A percentile compares a stretch with the other conserved stretches of the same genome.
These are phyloP conservation scores for Sarotherodon lohbergeri DNA, from an alignment of 2,113 vertebrate genomes.

Conservation along the genomic window DNA sequence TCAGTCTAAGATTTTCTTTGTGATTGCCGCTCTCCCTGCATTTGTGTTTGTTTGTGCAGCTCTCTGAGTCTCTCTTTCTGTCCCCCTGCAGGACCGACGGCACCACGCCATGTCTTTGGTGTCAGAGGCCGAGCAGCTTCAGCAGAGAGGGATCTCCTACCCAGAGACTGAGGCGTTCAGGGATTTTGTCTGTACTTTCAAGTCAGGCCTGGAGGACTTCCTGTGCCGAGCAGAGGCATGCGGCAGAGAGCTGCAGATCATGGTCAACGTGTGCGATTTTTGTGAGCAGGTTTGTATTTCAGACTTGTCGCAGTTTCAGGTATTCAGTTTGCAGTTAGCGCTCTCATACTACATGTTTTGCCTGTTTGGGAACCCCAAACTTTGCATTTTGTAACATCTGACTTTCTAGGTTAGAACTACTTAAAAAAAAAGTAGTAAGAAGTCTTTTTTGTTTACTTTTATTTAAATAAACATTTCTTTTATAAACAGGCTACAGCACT, in stretches of 20 bases:
- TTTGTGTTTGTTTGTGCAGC: neutral
- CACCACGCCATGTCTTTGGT: conserved; percentile 74
- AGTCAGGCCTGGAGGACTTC: conserved; percentile 75
- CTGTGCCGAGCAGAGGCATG: conserved; percentile 77
- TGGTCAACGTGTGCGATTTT: conserved; percentile 75
- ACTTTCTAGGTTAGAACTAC: neutral
- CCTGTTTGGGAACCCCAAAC: neutral
- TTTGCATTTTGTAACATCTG: neutral
- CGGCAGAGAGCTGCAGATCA: conserved; percentile 75
- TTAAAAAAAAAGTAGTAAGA: neutral
- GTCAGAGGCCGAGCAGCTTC: conserved; percentile 73
- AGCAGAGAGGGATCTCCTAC: neutral
- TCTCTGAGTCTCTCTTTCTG: neutral
- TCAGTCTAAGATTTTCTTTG: conserved; percentile 49
- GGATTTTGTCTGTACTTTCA: conserved; percentile 67
- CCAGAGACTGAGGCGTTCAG: conserved; percentile 72
- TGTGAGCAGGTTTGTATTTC: conserved; percentile 76
- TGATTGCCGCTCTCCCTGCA: neutral
- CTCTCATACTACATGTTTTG: neutral
- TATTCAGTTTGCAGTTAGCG: too few species aligned
- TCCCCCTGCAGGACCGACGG: conserved; percentile 74
- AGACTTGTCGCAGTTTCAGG: neutral
- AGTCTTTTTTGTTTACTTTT: neutral
- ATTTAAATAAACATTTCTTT: neutral
- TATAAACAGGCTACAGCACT: conserved; percentile 72